phyloP scores from a whole-genome alignment of 1,140 invertebrate genomes.

The Pachyrhynchus sulphureomaculatus region DNA sequence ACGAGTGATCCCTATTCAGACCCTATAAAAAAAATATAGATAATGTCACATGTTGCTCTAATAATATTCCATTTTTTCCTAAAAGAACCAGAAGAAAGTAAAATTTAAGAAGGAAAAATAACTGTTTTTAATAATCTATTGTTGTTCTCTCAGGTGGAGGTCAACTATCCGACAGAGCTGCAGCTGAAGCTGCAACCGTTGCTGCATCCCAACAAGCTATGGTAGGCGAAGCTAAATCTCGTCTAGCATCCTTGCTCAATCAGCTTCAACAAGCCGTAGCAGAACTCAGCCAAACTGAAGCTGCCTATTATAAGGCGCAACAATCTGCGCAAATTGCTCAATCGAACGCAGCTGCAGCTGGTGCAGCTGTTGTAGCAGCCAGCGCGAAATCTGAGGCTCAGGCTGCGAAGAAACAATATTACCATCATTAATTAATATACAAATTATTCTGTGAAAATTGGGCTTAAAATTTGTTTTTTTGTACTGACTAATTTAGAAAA shows the following conservation, averaged over 20 bases:
- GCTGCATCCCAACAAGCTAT: slow-evolving; percentile 38
- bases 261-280: slow-evolving; percentile 31
- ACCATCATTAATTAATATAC: too few relatives aligned
- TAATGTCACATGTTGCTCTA: too few relatives aligned
- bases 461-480: too few relatives aligned
- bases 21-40: too few relatives aligned
- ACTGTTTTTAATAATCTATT: too few relatives aligned
- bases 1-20: too few relatives aligned
- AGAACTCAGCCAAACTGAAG: slow-evolving; percentile 36
- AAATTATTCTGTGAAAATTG: too few relatives aligned
- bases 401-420: too few relatives aligned
- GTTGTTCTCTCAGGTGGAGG: slow-evolving; percentile 30
- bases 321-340: slow-evolving; percentile 39
- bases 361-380: slow-evolving; percentile 34
- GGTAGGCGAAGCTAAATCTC: slow-evolving; percentile 37
- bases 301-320: slow-evolving; percentile 31
- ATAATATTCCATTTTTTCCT: too few relatives aligned
- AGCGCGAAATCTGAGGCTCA: slow-evolving; percentile 19
- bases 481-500: too few relatives aligned
- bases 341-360: slow-evolving; percentile 42
- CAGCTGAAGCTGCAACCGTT: slow-evolving; percentile 34
- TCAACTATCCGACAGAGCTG: slow-evolving; percentile 30
- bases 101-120: too few relatives aligned
- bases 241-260: slow-evolving; percentile 22
- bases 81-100: too few relatives aligned